Conservation (phyloP, 2,888 invertebrate genomes). For the Synanthedon formicaeformis region DNA sequence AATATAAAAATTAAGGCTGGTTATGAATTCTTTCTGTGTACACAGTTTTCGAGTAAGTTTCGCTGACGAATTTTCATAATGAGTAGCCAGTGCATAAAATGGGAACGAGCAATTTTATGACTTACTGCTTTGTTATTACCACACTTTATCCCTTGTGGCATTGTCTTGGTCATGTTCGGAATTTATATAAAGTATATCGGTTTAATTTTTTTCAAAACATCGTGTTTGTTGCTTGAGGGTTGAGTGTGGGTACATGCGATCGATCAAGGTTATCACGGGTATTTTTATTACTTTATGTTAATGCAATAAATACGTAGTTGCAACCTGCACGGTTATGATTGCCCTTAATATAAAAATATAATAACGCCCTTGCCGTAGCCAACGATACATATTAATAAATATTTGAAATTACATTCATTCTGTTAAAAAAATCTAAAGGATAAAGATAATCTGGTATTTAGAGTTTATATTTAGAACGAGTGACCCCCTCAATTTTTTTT, state of each 20-base stretch:
- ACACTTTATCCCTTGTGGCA: conserved; percentile 39
- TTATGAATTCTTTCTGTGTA: conserved; percentile 56
- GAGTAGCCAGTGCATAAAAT: conserved; percentile 33
- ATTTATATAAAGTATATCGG: conserved; percentile 41
- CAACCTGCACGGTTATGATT: conserved; percentile 22
- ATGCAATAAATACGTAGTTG: conserved; percentile 48
- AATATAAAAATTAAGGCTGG: conserved; percentile 16
- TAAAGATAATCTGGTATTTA: too few species aligned
- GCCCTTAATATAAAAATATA: neutral
- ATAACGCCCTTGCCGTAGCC: neutral
- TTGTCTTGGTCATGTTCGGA: conserved; percentile 44
- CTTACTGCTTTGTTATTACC: conserved; percentile 44
- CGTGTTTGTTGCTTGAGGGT: conserved; percentile 52
- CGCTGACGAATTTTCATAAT: conserved; percentile 58
- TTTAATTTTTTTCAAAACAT: conserved; percentile 38
- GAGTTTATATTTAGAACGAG: too few species aligned
- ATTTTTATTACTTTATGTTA: conserved; percentile 59
- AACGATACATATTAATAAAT: too few species aligned
- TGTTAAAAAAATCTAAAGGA: too few species aligned
- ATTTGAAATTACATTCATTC: too few species aligned
- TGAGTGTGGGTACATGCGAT: conserved; percentile 26
- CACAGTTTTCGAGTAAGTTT: conserved; percentile 55
- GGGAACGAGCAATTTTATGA: conserved; percentile 42
- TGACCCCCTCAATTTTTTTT: too few species aligned
- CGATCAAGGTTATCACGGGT: conserved; percentile 53